Evolutionary conservation across 2,113 vertebrate genomes (phyloP), one percentile per base, ranked within the genome.

Genomic region (Lamprotornis superbus): DNA sequence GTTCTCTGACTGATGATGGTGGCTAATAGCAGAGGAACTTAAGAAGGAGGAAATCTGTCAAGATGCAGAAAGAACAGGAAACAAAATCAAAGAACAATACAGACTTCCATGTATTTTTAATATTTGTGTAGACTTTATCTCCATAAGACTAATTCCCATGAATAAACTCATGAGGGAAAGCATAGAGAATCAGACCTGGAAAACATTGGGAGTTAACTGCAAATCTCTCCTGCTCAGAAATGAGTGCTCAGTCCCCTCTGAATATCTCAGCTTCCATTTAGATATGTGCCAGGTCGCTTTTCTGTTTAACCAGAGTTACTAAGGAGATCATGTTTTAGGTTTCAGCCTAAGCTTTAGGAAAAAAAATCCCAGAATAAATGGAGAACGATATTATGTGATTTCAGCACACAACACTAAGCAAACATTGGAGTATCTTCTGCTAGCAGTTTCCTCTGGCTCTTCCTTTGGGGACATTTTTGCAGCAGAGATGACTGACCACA

Each of bases 21-120:
- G 89, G 68, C 53, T 77, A 86, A 94, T 33, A 80, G 87, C 35
- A 33, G 64, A 30, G 15, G 56, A 95, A 84, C 64, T 88, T 83
- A 50, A 52, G 59, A 23, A 92, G 56, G 16, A 57, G 63, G 4
- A 82, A 95, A 92, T 89, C 59, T 82, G 63, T 86, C 77, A 92
- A 61, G 15, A 49, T 50, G 46, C 25, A 93, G 77, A 49, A 93
- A 93, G 17, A 92, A 49, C 50, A 78, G 46, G 57, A 87, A 96
- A 77, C 5, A 90, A 93, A 75, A 46, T 12, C 12, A 39, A 82
- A 73, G 7, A 50, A 57, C 44, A 57, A 16, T 83, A 71, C 13
- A 81, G 35, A 91, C 4, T 55, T 67, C 22, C 22, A 40, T 22
- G 15, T 39, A 50, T 67, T 53, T 60, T 82, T 69, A 94, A 17